A percentile compares a stretch with the other conserved stretches of the same genome.
Conservation (phyloP, 1,140 invertebrate genomes). For the Drosophila athabasca region DNA sequence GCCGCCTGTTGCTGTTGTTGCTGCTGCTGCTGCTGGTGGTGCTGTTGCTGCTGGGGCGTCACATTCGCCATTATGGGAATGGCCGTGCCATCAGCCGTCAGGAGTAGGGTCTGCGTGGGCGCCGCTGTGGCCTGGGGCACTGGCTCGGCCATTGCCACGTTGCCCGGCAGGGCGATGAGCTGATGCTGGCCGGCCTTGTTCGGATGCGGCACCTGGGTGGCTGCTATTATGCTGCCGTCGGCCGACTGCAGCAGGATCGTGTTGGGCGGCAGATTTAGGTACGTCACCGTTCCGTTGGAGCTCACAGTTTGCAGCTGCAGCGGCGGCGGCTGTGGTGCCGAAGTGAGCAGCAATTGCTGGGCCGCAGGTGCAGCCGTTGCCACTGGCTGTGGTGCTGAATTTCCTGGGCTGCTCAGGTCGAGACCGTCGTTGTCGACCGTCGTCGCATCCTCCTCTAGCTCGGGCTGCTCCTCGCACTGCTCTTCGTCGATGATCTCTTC, state of each 20-base stretch:
- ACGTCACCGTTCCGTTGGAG: slow-evolving; percentile 77
- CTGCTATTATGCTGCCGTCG: slow-evolving; percentile 73
- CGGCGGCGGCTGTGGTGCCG: slow-evolving; percentile 46
- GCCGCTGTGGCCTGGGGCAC: slow-evolving; percentile 32
- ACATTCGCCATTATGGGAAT: slow-evolving; percentile 64
- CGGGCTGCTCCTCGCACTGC: slow-evolving; percentile 41
- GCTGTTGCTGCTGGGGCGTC: slow-evolving; percentile 38
- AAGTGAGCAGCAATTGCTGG: slow-evolving; percentile 38
- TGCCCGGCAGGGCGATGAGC: slow-evolving; percentile 69
- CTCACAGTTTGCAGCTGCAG: slow-evolving; percentile 74
- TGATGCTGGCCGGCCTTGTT: slow-evolving; percentile 73
- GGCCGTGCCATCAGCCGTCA: slow-evolving; percentile 74
- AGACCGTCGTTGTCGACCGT: slow-evolving; percentile 44
- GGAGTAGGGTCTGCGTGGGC: slow-evolving; percentile 64
- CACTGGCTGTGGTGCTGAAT: slow-evolving; percentile 7
- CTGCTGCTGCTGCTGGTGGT: slow-evolving; percentile 57
- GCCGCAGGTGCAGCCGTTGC: slow-evolving; percentile 9
- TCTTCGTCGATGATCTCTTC: slow-evolving; percentile 78
- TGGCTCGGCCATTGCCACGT: slow-evolving; percentile 40
- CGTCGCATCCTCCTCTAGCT: slow-evolving; percentile 25
- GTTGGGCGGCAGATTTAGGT: slow-evolving; percentile 76
- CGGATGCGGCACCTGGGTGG: slow-evolving; percentile 68
- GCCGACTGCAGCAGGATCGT: slow-evolving; percentile 75
- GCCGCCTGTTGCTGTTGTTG: slow-evolving; percentile 67
- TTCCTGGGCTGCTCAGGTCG: slow-evolving; percentile 42